Conservation (phyloP, 1,140 invertebrate genomes). For the Homalodisca vitripennis region DNA sequence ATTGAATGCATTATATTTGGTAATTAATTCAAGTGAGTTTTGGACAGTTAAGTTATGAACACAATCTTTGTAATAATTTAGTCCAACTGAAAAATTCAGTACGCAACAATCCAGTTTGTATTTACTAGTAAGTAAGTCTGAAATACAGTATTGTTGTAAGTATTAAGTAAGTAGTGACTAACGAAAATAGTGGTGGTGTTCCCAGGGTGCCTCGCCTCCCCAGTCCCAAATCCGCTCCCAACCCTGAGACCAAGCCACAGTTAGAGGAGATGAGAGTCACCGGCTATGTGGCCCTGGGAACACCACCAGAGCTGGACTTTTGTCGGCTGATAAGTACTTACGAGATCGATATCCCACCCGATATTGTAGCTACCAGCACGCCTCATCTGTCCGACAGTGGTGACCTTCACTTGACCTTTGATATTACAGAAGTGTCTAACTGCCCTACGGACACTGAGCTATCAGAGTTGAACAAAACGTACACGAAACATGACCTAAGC, state of each 20-base stretch:
- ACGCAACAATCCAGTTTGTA: too few relatives aligned
- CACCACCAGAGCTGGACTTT: not conserved
- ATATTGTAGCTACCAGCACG: not conserved
- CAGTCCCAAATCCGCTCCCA: not conserved
- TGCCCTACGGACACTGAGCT: too few relatives aligned
- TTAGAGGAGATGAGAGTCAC: not conserved
- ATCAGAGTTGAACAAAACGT: constrained; percentile 11
- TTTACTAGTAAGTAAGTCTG: too few relatives aligned
- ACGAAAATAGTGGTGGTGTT: constrained; percentile 3
- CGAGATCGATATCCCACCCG: constrained; percentile 1
- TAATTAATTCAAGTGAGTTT: too few relatives aligned
- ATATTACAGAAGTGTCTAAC: too few relatives aligned
- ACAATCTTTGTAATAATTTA: too few relatives aligned
- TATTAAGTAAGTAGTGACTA: too few relatives aligned
- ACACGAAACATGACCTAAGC: not conserved
- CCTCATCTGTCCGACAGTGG: not conserved
- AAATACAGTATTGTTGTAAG: too few relatives aligned
- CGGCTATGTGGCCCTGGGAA: not conserved
- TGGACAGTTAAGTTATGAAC: too few relatives aligned
- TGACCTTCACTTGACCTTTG: too few relatives aligned
- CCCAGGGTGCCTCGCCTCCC: not conserved
- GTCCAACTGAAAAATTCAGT: too few relatives aligned
- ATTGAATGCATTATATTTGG: too few relatives aligned
- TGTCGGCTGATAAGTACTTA: constrained; percentile 2
- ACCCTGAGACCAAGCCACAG: not conserved